A percentile compares a stretch with the other conserved stretches of the same genome.
These are phyloP conservation scores for Ictalurus furcatus DNA, from an alignment of 2,113 vertebrate genomes.

Conservation along the genomic window DNA sequence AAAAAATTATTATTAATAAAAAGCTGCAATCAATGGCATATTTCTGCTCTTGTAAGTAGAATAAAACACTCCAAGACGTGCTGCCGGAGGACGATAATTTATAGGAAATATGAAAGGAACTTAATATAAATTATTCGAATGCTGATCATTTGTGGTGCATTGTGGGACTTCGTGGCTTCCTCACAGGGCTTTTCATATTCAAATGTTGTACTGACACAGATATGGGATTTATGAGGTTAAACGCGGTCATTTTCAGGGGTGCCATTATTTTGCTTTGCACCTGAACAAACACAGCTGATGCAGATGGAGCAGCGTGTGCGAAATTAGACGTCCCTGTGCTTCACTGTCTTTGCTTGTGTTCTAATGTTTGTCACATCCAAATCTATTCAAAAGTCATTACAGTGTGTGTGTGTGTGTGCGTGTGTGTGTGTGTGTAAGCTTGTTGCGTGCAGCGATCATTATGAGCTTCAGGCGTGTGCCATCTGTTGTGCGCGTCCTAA, in stretches of 20 bases:
- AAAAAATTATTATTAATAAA: not conserved
- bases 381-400: slow-evolving; percentile 21
- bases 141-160: not conserved
- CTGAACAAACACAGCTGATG: slow-evolving; percentile 30
- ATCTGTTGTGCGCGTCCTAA: slow-evolving; percentile 24
- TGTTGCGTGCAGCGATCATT: slow-evolving; percentile 17
- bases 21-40: not conserved
- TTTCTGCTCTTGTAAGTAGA: no score
- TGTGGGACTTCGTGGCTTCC: not conserved
- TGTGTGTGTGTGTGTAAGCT: not conserved
- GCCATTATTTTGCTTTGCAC: not conserved
- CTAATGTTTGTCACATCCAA: not conserved
- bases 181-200: not conserved
- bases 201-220: no score
- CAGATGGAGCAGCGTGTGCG: not conserved
- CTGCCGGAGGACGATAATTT: not conserved
- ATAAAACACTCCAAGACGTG: not conserved
- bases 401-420: slow-evolving; percentile 14
- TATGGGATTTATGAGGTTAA: not conserved
- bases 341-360: not conserved
- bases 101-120: not conserved
- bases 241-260: not conserved
- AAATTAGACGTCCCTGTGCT: not conserved
- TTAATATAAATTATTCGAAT: not conserved
- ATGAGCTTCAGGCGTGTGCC: slow-evolving; percentile 14